phyloP scores from a whole-genome alignment of 2,888 invertebrate species.

The Lasioglossum villosulum region DNA sequence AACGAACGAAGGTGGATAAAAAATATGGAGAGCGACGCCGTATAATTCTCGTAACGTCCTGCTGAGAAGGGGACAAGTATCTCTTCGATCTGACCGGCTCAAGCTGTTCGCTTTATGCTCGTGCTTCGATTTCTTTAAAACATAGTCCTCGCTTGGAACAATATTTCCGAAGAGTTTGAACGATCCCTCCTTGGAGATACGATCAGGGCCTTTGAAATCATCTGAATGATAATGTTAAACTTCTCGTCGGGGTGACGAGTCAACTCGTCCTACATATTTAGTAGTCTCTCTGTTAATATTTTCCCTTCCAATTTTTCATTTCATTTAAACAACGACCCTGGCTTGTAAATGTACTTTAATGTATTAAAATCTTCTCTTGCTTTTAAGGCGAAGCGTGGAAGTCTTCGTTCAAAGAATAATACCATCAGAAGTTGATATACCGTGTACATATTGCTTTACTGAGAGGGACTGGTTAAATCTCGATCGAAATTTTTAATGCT shows the following conservation, averaged over 20 bases:
- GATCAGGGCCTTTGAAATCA: not conserved
- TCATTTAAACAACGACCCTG: not conserved
- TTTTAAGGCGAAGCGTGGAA: not conserved
- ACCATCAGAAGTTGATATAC: not conserved
- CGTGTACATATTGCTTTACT: not conserved
- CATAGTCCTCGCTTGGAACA: not conserved
- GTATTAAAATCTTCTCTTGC: not conserved
- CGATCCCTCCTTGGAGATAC: not conserved
- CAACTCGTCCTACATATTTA: not conserved
- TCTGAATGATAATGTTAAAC: not conserved
- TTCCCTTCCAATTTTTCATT: not conserved
- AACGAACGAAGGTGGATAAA: slow-evolving; percentile 32
- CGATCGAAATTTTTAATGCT: not conserved
- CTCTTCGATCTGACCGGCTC: slow-evolving; percentile 50
- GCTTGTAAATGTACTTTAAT: not conserved
- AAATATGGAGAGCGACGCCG: slow-evolving; percentile 53
- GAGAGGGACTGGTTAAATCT: not conserved
- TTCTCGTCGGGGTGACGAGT: not conserved
- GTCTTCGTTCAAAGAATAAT: not conserved
- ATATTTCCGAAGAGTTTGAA: slow-evolving; percentile 17
- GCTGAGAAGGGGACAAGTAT: slow-evolving; percentile 56
- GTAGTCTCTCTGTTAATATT: not conserved
- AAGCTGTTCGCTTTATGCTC: slow-evolving; percentile 35
- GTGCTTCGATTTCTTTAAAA: slow-evolving; percentile 31
- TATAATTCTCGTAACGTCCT: slow-evolving; percentile 62